These are phyloP conservation scores for Synergus gifuensis DNA, from an alignment of 2,888 invertebrate species.

Conservation along the genomic window DNA sequence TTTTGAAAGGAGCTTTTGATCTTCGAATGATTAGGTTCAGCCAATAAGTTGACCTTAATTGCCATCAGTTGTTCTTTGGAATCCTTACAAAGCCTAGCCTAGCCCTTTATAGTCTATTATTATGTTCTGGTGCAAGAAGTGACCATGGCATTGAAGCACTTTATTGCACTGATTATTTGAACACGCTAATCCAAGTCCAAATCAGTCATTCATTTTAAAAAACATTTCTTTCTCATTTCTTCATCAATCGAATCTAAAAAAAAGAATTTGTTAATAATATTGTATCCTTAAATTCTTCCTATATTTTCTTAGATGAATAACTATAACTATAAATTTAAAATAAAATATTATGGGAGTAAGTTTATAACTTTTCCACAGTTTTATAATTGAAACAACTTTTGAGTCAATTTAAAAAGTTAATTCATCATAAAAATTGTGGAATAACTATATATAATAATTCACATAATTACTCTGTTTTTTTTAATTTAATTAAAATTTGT, in stretches of 20 bases:
- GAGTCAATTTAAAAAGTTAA: no score
- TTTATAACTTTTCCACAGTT: no score
- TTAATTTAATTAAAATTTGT: background rate
- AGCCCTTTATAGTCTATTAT: background rate
- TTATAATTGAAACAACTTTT: no score
- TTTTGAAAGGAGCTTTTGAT: background rate
- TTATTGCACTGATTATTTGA: background rate
- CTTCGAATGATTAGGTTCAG: background rate
- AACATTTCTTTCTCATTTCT: background rate
- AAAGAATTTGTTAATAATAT: no score
- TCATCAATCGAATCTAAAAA: no score
- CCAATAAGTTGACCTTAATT: slow-evolving; percentile 4
- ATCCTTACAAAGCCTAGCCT: background rate
- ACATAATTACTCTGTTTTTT: no score
- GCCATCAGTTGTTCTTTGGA: slow-evolving; percentile 35
- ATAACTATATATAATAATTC: no score
- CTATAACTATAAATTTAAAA: no score
- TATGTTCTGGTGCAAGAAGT: slow-evolving; percentile 31
- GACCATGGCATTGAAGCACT: slow-evolving; percentile 61
- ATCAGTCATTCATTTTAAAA: background rate
- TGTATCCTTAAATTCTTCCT: no score
- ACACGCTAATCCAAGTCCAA: background rate
- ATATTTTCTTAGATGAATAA: no score
- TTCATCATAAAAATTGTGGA: no score
- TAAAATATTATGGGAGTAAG: no score